Base-by-base conservation (phyloP, 2,888 invertebrate genomes). In the Lasioglossum morio region DNA sequence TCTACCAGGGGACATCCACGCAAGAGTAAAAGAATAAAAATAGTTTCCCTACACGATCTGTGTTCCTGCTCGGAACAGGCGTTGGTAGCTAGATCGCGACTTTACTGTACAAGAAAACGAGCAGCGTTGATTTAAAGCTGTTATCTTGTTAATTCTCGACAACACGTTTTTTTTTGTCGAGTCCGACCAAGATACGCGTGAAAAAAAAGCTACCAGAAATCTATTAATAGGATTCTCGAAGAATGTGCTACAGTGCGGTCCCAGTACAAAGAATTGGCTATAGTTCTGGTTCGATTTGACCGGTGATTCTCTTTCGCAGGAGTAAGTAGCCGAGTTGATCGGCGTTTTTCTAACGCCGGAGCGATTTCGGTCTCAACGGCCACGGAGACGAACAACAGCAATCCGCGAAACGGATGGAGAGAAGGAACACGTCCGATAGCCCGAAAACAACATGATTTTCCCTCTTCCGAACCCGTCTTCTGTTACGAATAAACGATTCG, bases 261-360 rank as follows among this genome's bases (percentile, higher is more conserved):
- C 53, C 23, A 0, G 23, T 53, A 53, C 27, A 4, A n/a, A 27
- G 1, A 12, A 60, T 3, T 10, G 7, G 12, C 60, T 10, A n/a
- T 19, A 60, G 60, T 27, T 27, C 27, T 4, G 1, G 27, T 14
- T 60, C 14, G 60, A 27, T 8, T 27, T 27, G 7, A 60, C 14
- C 60, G 60, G 23, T 10, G 27, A 40, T 72, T 7, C 80, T 12
- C 27, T 60, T 82, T 63, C 30, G 12, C 66, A 90, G 91, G 87
- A 92, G 19, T 92, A 92, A 77, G 87, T 92, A 82, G 94, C 95
- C 66, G 95, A 96, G 89, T 95, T 97, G 82, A 96, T 97, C 94
- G 95, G 96, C 37, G 94, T 96, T 0, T 94, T 96, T 16, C 96
- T 97, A 88, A 96, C 96, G 0, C 96, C 96, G 0, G 97, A 97